Evolutionary conservation across 2,888 invertebrate genomes (phyloP).

Genomic region (Cinara cedri): DNA sequence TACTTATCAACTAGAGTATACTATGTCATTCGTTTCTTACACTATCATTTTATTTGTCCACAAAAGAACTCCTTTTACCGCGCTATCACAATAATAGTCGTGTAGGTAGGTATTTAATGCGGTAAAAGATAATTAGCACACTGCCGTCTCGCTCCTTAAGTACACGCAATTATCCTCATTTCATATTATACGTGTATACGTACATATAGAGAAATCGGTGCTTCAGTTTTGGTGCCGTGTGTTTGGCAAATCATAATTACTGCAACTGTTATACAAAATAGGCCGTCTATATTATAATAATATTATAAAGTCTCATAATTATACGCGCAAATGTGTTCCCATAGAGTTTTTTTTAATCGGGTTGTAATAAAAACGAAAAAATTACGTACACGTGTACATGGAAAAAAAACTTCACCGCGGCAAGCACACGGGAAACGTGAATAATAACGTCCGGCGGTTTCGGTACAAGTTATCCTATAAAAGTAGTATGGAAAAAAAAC

Average conservation of each 20-base stretch:
- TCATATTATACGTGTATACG: not conserved
- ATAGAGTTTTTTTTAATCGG: not conserved
- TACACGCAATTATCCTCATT: constrained; percentile 43
- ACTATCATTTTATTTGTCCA: constrained; percentile 25
- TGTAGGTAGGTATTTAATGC: not conserved
- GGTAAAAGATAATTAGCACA: constrained; percentile 26
- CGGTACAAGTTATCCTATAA: not conserved
- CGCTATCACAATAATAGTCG: constrained; percentile 4
- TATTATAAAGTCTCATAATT: constrained; percentile 11
- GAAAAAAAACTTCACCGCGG: not conserved
- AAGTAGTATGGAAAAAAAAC: not conserved
- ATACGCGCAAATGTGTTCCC: constrained; percentile 23
- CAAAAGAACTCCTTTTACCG: constrained; percentile 17
- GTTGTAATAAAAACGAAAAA: constrained; percentile 1
- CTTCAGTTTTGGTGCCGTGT: not conserved
- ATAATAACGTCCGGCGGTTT: constrained; percentile 19
- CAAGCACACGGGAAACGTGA: not conserved
- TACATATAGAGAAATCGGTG: constrained; percentile 6
- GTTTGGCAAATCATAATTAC: constrained; percentile 24
- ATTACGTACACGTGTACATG: not conserved
- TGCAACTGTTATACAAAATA: constrained; percentile 4
- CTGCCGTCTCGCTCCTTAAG: constrained; percentile 23
- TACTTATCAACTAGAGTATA: no score
- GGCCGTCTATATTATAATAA: not conserved
- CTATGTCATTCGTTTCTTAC: not conserved